Evolutionary conservation across 1,140 invertebrate genomes (phyloP).

Genomic region (Reticulitermes speratus): DNA sequence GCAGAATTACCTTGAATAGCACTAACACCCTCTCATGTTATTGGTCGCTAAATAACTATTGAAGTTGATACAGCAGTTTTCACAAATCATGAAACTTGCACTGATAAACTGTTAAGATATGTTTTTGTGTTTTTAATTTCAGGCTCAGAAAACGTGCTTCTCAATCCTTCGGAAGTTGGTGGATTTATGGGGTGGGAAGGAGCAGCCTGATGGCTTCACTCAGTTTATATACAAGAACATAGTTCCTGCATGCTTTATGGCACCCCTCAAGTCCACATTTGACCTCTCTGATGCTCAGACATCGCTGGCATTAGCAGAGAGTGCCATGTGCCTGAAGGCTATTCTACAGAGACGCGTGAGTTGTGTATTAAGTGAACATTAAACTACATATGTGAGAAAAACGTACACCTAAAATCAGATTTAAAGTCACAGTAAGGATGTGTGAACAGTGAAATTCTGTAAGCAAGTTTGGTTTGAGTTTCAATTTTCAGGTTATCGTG

Average conservation of each 20-base stretch:
- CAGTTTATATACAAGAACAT: conserved; percentile 57
- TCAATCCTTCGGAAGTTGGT: conserved; percentile 54
- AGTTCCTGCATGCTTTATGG: conserved; percentile 58
- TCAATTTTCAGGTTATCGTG: too few species aligned
- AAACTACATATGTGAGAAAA: neutral
- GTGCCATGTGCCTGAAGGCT: conserved; percentile 47
- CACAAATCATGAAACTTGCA: too few species aligned
- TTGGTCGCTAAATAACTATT: too few species aligned
- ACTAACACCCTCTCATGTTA: too few species aligned
- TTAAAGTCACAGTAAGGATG: too few species aligned
- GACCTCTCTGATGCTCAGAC: conserved; percentile 58
- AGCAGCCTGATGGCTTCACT: conserved; percentile 48
- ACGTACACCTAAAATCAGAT: neutral
- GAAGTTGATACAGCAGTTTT: too few species aligned
- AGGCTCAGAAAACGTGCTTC: conserved; percentile 58
- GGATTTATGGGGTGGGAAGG: conserved; percentile 52
- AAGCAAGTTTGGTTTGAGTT: too few species aligned
- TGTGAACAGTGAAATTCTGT: too few species aligned
- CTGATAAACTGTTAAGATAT: neutral
- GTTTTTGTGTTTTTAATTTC: conserved; percentile 31
- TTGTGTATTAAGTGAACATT: neutral
- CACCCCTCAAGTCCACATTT: conserved; percentile 56
- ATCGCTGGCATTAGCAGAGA: conserved; percentile 50
- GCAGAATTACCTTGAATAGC: too few species aligned
- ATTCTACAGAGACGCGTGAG: conserved; percentile 50